A percentile compares a stretch with the other conserved stretches of the same genome.
Evolutionary conservation across 2,888 invertebrate genomes (phyloP).

Genomic region (Rugalucina vietnamica): DNA sequence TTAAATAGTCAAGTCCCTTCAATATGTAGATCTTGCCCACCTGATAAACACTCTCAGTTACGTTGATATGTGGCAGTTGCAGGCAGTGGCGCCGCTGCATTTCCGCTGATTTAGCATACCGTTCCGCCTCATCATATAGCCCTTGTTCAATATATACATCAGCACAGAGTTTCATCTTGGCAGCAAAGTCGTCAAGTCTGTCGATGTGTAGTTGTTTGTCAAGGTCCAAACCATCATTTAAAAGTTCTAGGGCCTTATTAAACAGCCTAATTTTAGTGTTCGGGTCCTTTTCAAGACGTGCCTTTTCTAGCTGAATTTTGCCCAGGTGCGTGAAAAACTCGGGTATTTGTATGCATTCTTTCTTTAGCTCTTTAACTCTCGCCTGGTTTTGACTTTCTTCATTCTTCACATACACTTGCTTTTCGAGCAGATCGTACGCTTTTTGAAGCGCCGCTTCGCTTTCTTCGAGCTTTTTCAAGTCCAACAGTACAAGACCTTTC

Average conservation of each 20-base stretch:
- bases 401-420: neutral
- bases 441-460: constrained; percentile 7
- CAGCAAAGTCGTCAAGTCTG: constrained; percentile 39
- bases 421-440: neutral
- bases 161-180: constrained; percentile 41
- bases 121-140: constrained; percentile 31
- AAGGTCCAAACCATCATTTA: constrained; percentile 44
- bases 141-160: constrained; percentile 53
- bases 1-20: constrained; percentile 21
- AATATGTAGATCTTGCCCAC: constrained; percentile 51
- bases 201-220: constrained; percentile 53
- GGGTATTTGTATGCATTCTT: constrained; percentile 46
- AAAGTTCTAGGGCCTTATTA: constrained; percentile 34
- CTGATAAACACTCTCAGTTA: constrained; percentile 55
- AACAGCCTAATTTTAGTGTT: constrained; percentile 3
- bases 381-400: neutral
- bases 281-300: constrained; percentile 39
- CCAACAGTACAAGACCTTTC: constrained; percentile 43
- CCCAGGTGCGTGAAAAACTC: constrained; percentile 34
- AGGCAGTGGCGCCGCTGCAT: constrained; percentile 45
- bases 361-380: neutral
- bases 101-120: constrained; percentile 32
- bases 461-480: constrained; percentile 19
- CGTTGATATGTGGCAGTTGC: constrained; percentile 54
- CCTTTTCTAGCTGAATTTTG: constrained; percentile 44